Base-by-base conservation (phyloP, 2,797 vertebrate genomes). In the Acridotheres tristis region DNA sequence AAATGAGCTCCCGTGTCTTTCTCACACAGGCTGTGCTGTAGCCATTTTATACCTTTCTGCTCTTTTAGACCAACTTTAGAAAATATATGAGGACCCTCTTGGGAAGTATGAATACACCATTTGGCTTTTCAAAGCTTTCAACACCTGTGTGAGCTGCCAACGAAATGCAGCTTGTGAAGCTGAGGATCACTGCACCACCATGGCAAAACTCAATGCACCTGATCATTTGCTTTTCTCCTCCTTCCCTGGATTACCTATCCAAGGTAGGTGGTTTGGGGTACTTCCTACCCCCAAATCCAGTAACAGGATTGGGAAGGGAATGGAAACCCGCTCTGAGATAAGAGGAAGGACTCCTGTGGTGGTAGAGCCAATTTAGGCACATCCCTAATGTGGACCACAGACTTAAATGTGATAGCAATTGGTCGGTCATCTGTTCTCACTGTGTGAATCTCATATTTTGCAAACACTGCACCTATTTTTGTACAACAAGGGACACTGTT, bases 101-200 rank as follows among this genome's bases (percentile, higher is more conserved):
- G 53, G 48, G 68, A 85, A 73, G 5, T 14, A 40, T 16, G 17
- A 76, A 71, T 42, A 47, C 9, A 53, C 6, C 36, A 10, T 29
- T 48, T 47, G 36, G 12, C 14, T 73, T 90, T 84, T 26, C 54
- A 80, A 86, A 80, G 40, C 7, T 74, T 68, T 23, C 55, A 61
- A 15, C 11, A 25, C 8, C 26, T 45, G 1, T 27, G 34, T 5
- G 47, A 91, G 26, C 40, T 77, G 13, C 38, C 58, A 66, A 13
- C 0, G 13, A 65, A 21, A 10, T 17, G 29, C 13, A 68, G 17
- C 7, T 38, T n/a, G 10, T 7, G 8, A 13, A 47, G 21, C 21
- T 43, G 34, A 66, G 38, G 32, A 83, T 25, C 27, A 4, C 17
- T 11, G 4, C 15, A 32, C 17, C 15, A 73, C 18, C 12, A 2